These are phyloP conservation scores for Crenuchus spilurus DNA, from an alignment of 2,797 vertebrate genomes.

Conservation along the genomic window DNA sequence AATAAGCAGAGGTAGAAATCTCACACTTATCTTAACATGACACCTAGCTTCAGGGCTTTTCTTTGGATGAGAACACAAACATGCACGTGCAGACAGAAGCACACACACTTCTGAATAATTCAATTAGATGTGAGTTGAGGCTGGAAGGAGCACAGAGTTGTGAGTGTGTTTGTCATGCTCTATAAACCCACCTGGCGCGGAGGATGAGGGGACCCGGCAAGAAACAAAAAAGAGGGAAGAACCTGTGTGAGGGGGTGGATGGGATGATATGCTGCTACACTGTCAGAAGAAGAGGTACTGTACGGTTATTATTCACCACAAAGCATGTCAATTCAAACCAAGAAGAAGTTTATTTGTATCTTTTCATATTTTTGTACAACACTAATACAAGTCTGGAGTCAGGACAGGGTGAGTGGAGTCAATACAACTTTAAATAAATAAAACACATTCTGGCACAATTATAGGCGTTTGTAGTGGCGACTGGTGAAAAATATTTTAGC, in stretches of 20 bases:
- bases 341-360: too few relatives aligned
- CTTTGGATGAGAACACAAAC: slow-evolving; percentile 52
- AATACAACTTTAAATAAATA: too few relatives aligned
- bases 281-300: too few relatives aligned
- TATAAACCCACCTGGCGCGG: slow-evolving; percentile 68
- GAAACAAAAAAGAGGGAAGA: slow-evolving; percentile 2
- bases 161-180: slow-evolving; percentile 70
- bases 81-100: slow-evolving; percentile 45
- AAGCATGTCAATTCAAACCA: too few relatives aligned
- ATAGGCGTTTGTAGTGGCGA: too few relatives aligned
- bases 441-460: too few relatives aligned
- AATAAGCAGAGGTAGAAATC: slow-evolving; percentile 41
- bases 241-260: slow-evolving; percentile 9
- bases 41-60: slow-evolving; percentile 61
- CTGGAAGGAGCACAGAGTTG: slow-evolving; percentile 66
- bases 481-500: too few relatives aligned
- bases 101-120: slow-evolving; percentile 67
- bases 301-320: too few relatives aligned
- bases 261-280: not conserved
- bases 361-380: too few relatives aligned
- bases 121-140: slow-evolving; percentile 65
- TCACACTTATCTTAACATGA: slow-evolving; percentile 47
- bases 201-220: slow-evolving; percentile 16
- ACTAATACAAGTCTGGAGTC: too few relatives aligned
- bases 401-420: too few relatives aligned